phyloP scores from a whole-genome alignment of 2,113 vertebrate genomes.

The Amblyopsis rosae region DNA sequence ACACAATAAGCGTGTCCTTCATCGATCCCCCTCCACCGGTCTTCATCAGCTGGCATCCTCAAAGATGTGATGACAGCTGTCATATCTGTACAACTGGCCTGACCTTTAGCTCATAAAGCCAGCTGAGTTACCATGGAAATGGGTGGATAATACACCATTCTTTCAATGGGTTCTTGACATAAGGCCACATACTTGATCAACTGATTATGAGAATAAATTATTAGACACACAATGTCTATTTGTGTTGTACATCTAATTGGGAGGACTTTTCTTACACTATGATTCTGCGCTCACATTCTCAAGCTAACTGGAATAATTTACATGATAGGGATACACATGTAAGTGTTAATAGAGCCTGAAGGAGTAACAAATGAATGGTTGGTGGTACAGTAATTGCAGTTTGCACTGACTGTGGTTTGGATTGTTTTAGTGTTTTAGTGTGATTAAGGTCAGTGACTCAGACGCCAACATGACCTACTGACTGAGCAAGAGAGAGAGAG shows the following conservation, averaged over 20 bases:
- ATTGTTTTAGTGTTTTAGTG: neutral
- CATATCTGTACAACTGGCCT: conserved; percentile 19
- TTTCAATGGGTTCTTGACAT: neutral
- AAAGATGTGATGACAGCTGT: conserved; percentile 32
- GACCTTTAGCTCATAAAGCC: conserved; percentile 21
- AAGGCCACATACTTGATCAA: neutral
- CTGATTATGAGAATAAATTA: neutral
- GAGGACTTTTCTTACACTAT: too few relatives aligned
- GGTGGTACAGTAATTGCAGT: neutral
- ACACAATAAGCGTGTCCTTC: conserved; percentile 41
- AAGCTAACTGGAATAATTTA: too few relatives aligned
- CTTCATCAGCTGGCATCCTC: conserved; percentile 23
- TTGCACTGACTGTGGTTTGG: neutral
- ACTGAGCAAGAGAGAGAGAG: conserved; percentile 11
- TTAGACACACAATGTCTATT: neutral
- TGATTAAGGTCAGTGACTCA: conserved; percentile 21
- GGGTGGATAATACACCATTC: conserved; percentile 7
- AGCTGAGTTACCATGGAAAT: conserved; percentile 30
- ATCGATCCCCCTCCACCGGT: conserved; percentile 25
- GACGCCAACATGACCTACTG: too few relatives aligned
- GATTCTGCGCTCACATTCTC: too few relatives aligned
- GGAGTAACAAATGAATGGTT: neutral
- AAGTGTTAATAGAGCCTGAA: neutral
- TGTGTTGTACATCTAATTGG: neutral
- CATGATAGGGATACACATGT: neutral